Evolutionary conservation across 2,113 vertebrate species (phyloP), one percentile per base, ranked within the genome.

Genomic region (Rhinogobius similis): DNA sequence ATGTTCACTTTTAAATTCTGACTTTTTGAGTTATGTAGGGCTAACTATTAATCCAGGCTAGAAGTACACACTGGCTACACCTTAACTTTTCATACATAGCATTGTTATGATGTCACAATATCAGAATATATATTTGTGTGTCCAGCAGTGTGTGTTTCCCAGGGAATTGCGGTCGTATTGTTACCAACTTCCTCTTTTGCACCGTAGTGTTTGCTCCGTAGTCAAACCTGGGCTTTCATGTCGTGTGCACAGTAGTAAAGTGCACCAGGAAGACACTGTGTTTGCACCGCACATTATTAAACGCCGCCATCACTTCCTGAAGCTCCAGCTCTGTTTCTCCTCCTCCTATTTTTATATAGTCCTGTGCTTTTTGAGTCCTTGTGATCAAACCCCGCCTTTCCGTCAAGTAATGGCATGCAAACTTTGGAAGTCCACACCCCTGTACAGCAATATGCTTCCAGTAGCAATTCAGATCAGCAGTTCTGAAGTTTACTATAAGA

Each of bases 391-490:
- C 71, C 87, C 87, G 81, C 89, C 90, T 77, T n/a, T 87, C 78
- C 72, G 72, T 90, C 88, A 88, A 91, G 91, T 90, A 80, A 75
- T 69, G 91, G 87, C 90, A 91, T 73, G 89, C 75, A 86, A 82
- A 78, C 71, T 79, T 77, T 81, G 55, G 10, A 80, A 84, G 83
- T 86, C 65, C 81, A 86, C 90, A 64, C 82, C 87, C 78, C 71
- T 71, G 24, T 62, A 53, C 58, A n/a, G 53, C 61, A 69, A 67
- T 79, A 82, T 68, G 78, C 69, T 68, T 68, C 52, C 73, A 76
- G 68, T 72, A 59, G 59, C 48, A 62, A 36, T 66, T 38, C 18
- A 21, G 74, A 77, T 41, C 67, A 72, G 82, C 62, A 63, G 18
- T 65, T 72, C n/a, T 1, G 23, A 68, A 18, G 62, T 27, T 12